Percentiles rank a stretch among this genome's conserved stretches.
phyloP scores from a whole-genome alignment of 1,140 invertebrate genomes.

The Cardiocondyla obscurior region DNA sequence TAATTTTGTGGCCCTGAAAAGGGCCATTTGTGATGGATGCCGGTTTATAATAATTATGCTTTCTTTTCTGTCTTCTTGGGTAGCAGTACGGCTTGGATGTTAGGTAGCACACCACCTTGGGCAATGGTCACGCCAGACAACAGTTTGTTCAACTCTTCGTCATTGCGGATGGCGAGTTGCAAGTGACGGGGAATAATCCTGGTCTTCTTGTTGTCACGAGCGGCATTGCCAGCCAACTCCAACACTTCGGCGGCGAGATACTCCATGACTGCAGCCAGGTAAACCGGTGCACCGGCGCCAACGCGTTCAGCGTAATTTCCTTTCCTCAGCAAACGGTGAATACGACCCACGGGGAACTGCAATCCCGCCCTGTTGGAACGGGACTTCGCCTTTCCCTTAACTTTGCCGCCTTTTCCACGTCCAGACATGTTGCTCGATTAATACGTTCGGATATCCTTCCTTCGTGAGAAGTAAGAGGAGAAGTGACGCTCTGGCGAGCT shows the following conservation, averaged over 20 bases:
- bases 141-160: slow-evolving; percentile 87
- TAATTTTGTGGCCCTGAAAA: slow-evolving; percentile 65
- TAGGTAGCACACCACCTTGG: slow-evolving; percentile 88
- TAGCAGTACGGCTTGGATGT: slow-evolving; percentile 83
- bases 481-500: neutral
- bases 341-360: slow-evolving; percentile 60
- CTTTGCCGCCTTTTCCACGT: slow-evolving; percentile 82
- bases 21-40: slow-evolving; percentile 53
- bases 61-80: slow-evolving; percentile 63
- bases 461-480: neutral
- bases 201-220: slow-evolving; percentile 66
- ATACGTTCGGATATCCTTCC: neutral
- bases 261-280: slow-evolving; percentile 69
- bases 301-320: slow-evolving; percentile 72
- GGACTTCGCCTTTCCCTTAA: slow-evolving; percentile 83
- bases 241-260: slow-evolving; percentile 86
- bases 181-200: slow-evolving; percentile 75
- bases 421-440: slow-evolving; percentile 79
- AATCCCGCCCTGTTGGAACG: slow-evolving; percentile 84
- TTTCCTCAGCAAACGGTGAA: slow-evolving; percentile 56
- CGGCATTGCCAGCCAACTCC: slow-evolving; percentile 72
- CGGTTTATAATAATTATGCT: slow-evolving; percentile 23
- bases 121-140: slow-evolving; percentile 88
- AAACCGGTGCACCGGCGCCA: slow-evolving; percentile 84
- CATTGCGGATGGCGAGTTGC: slow-evolving; percentile 63